phyloP scores from a whole-genome alignment of 1,140 invertebrate genomes.

The Drosophila equinoxialis region DNA sequence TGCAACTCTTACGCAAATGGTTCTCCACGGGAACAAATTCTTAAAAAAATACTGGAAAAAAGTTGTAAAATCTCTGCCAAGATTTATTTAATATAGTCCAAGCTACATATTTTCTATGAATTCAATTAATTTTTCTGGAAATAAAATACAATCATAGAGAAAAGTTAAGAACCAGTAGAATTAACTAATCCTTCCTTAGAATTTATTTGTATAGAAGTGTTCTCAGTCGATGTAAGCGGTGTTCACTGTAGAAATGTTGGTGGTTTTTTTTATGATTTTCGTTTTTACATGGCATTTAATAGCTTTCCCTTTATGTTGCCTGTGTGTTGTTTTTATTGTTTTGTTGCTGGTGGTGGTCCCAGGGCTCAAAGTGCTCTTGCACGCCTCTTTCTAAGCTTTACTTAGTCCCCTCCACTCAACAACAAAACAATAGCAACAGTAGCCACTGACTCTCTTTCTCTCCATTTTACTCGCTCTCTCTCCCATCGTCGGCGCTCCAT shows the following conservation, averaged over 20 bases:
- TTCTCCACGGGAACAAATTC: no score
- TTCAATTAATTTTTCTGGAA: no score
- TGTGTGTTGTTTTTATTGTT: neutral
- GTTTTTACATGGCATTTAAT: neutral
- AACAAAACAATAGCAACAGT: constrained; percentile 21
- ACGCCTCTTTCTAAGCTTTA: constrained; percentile 49
- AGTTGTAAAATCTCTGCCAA: no score
- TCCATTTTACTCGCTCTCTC: constrained; percentile 7
- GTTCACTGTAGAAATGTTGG: neutral
- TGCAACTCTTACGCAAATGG: no score
- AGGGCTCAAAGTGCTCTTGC: constrained; percentile 4
- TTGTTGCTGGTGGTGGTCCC: constrained; percentile 13
- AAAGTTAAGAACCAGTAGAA: no score
- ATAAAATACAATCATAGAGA: no score
- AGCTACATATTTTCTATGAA: no score
- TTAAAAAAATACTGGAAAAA: no score
- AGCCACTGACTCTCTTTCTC: constrained; percentile 8
- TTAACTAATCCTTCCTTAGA: no score
- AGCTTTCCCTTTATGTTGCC: constrained; percentile 34
- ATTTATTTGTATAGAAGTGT: no score
- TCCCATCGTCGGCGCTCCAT: neutral
- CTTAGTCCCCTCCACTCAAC: constrained; percentile 45
- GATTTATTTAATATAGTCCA: no score
- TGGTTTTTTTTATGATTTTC: neutral
- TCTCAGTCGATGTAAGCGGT: neutral